phyloP scores from a whole-genome alignment of 2,888 invertebrate species.

The Autographa gamma region DNA sequence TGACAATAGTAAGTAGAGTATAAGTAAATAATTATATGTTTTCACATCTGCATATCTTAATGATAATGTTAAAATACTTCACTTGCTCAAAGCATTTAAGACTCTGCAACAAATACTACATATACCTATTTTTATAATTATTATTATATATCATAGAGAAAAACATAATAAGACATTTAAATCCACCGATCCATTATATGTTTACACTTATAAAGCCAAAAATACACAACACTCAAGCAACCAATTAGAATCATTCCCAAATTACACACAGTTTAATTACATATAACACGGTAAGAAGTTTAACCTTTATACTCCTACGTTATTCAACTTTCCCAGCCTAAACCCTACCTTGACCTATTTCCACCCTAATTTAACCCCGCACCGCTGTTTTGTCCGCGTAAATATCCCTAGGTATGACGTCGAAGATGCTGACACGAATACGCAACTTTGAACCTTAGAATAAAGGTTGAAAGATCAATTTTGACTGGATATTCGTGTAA shows the following conservation, averaged over 20 bases:
- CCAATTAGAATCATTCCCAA: constrained; percentile 36
- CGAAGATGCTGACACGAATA: constrained; percentile 27
- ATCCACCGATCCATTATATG: neutral
- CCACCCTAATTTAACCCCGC: constrained; percentile 66
- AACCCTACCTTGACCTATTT: constrained; percentile 76
- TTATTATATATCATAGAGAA: no score
- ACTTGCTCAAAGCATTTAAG: neutral
- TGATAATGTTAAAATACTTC: neutral
- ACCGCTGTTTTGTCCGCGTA: constrained; percentile 57
- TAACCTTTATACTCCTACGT: constrained; percentile 55
- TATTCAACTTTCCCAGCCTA: constrained; percentile 62
- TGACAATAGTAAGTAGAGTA: no score
- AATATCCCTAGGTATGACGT: constrained; percentile 54
- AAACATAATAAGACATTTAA: neutral
- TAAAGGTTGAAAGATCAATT: constrained; percentile 25
- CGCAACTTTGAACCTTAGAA: constrained; percentile 49
- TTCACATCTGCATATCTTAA: neutral
- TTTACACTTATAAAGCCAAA: neutral
- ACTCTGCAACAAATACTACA: neutral
- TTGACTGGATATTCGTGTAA: constrained; percentile 21
- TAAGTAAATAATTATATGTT: neutral
- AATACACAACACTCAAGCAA: neutral
- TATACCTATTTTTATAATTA: no score
- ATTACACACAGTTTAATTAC: constrained; percentile 55
- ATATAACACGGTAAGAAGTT: constrained; percentile 53